Evolutionary conservation across 2,797 vertebrate species (phyloP).

Genomic region (Brotogeris chrysoptera): DNA sequence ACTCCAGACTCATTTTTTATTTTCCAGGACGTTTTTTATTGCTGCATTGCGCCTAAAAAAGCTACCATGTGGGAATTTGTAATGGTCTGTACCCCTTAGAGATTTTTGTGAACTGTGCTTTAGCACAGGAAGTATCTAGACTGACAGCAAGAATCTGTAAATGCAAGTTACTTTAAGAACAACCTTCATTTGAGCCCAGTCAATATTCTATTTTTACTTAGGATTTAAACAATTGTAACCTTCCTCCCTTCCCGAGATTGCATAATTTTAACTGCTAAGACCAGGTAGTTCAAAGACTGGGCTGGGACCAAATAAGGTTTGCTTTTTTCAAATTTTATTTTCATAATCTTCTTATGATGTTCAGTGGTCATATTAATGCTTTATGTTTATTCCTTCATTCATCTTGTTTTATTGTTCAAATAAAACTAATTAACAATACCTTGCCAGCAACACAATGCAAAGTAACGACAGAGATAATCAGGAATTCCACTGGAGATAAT

Average conservation of each 20-base stretch:
- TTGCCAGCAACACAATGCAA: background rate
- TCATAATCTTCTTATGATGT: background rate
- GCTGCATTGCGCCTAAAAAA: background rate
- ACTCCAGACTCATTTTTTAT: background rate
- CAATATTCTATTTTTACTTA: conserved; percentile 58
- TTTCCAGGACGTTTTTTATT: background rate
- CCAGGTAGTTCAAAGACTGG: background rate
- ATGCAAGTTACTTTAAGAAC: conserved; percentile 23
- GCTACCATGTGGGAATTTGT: background rate
- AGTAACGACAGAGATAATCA: background rate
- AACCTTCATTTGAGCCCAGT: conserved; percentile 60
- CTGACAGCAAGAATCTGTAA: background rate
- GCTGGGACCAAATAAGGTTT: background rate
- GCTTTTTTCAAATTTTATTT: background rate
- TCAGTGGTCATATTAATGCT: background rate
- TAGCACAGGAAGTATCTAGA: background rate
- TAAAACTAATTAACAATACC: background rate
- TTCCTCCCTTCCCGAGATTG: background rate
- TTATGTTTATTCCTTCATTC: background rate
- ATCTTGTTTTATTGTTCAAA: background rate
- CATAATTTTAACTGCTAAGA: background rate
- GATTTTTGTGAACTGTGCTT: background rate
- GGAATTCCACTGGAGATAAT: background rate
- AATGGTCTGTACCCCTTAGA: background rate
- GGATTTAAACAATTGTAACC: conserved; percentile 51